These are phyloP conservation scores for Bovichtus diacanthus DNA, from an alignment of 2,797 vertebrate genomes.

Conservation along the genomic window DNA sequence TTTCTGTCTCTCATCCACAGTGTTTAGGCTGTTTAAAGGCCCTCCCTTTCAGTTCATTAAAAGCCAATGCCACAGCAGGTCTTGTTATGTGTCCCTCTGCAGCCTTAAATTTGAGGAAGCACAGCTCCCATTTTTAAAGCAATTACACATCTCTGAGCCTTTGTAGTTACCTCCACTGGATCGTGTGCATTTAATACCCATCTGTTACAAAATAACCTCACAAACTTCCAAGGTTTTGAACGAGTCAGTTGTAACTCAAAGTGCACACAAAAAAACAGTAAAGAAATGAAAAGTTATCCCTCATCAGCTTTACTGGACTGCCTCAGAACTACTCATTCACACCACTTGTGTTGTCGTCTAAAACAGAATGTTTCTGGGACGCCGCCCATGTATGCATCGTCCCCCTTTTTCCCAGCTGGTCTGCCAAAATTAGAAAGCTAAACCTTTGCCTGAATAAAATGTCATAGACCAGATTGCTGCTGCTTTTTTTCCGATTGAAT, in stretches of 20 bases:
- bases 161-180: not conserved
- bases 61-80: not conserved
- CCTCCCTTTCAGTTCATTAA: not conserved
- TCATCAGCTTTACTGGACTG: not conserved
- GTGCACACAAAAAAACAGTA: too few relatives aligned
- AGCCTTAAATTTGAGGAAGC: constrained; percentile 8
- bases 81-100: not conserved
- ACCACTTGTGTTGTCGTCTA: not conserved
- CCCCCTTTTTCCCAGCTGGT: not conserved
- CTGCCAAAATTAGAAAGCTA: not conserved
- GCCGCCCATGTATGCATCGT: not conserved
- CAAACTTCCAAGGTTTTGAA: not conserved
- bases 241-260: too few relatives aligned
- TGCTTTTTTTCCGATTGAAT: not conserved
- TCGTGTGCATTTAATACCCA: constrained; percentile 3
- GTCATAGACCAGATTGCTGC: not conserved
- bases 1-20: not conserved
- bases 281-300: not conserved
- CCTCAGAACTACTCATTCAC: not conserved
- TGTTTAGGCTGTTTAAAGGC: not conserved
- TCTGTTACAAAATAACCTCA: constrained; percentile 5
- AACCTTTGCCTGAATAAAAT: constrained; percentile 22
- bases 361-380: not conserved
- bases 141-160: not conserved
- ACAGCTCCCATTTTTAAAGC: not conserved